phyloP scores from a whole-genome alignment of 2,888 invertebrate species.

The Lochmaea capreae region DNA sequence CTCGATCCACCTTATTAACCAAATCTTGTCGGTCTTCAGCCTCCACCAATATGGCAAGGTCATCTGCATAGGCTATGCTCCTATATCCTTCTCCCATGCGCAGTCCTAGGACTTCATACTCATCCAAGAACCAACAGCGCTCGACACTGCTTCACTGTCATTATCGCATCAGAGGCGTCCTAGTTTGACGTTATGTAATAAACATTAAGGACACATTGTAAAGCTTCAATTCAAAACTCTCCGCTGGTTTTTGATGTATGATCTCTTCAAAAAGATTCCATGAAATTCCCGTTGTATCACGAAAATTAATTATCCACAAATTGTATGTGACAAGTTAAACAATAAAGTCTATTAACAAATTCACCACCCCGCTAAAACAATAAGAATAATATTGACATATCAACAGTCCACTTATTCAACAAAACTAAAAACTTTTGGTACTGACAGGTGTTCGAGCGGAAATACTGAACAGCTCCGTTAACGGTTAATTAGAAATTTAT shows the following conservation, averaged over 20 bases:
- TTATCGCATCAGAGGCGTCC: too few relatives aligned
- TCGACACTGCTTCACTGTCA: too few relatives aligned
- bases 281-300: neutral
- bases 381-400: constrained; percentile 6
- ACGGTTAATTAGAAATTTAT: constrained; percentile 13
- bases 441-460: neutral
- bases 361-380: neutral
- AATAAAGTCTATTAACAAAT: neutral
- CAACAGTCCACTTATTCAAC: constrained; percentile 2
- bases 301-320: neutral
- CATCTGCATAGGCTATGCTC: too few relatives aligned
- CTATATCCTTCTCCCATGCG: too few relatives aligned
- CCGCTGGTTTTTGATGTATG: neutral
- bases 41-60: too few relatives aligned
- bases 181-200: too few relatives aligned
- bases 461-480: neutral
- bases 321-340: neutral
- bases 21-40: too few relatives aligned
- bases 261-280: neutral
- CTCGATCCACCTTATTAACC: too few relatives aligned
- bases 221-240: neutral
- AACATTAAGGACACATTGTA: too few relatives aligned
- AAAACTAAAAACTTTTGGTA: constrained; percentile 9
- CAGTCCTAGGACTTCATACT: too few relatives aligned
- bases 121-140: too few relatives aligned